These are phyloP conservation scores for Recurvirostra avosetta DNA, from an alignment of 2,113 vertebrate species.

Conservation along the genomic window DNA sequence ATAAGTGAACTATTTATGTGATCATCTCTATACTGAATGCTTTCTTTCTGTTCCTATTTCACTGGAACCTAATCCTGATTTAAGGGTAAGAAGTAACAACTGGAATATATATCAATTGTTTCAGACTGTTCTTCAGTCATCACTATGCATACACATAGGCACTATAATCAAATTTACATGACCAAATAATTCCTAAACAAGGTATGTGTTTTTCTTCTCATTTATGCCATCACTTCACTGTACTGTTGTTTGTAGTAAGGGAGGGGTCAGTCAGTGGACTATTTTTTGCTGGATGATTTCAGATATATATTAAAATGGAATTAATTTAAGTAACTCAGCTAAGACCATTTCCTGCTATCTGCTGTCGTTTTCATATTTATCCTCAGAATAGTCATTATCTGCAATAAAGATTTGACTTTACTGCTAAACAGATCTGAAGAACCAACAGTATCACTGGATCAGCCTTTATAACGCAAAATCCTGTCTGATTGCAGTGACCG, in stretches of 20 bases:
- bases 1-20: neutral
- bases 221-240: neutral
- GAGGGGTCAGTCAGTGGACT: neutral
- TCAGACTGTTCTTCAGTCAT: conserved; percentile 45
- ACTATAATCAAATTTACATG: neutral
- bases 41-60: conserved; percentile 54
- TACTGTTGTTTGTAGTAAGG: neutral
- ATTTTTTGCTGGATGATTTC: neutral
- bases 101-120: conserved; percentile 16
- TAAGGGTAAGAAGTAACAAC: conserved; percentile 31
- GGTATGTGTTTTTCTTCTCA: neutral
- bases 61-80: conserved; percentile 28
- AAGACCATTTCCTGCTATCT: conserved; percentile 22
- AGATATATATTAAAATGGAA: conserved; percentile 39
- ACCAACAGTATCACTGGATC: neutral
- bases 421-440: neutral
- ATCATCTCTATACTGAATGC: neutral
- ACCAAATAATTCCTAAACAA: conserved; percentile 32
- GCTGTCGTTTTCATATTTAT: conserved; percentile 37
- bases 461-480: neutral
- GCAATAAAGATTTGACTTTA: conserved; percentile 1
- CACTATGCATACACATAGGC: neutral
- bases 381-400: neutral
- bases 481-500: rapidly evolving
- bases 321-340: conserved; percentile 25